Conservation (phyloP, 2,888 invertebrate genomes). For the Pycnomerus fuliginosus region DNA sequence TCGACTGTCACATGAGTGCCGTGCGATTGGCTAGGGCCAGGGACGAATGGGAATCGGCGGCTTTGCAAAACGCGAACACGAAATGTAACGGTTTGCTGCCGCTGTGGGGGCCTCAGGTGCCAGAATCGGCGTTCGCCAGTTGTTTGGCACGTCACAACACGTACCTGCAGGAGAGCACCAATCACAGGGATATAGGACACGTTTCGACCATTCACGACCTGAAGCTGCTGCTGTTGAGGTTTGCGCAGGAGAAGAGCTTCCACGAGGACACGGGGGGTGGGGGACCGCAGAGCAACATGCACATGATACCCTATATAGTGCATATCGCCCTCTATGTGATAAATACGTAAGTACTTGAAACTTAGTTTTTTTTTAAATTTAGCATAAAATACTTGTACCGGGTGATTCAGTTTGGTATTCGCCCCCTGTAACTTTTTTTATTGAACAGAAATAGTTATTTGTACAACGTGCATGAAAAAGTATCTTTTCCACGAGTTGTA, state of each 20-base stretch:
- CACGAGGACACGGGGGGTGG: slow-evolving; percentile 97
- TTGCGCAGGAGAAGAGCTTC: slow-evolving; percentile 93
- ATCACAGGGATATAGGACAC: slow-evolving; percentile 76
- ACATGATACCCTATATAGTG: slow-evolving; percentile 89
- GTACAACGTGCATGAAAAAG: too few relatives aligned
- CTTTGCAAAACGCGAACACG: slow-evolving; percentile 96
- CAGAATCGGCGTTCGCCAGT: slow-evolving; percentile 89
- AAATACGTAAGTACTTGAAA: slow-evolving; percentile 67
- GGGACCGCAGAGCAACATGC: slow-evolving; percentile 96
- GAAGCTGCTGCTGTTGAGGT: slow-evolving; percentile 83
- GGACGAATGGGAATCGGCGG: slow-evolving; percentile 98
- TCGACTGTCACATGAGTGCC: slow-evolving; percentile 97
- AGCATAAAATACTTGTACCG: too few relatives aligned
- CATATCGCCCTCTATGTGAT: slow-evolving; percentile 94
- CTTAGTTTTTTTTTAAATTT: slow-evolving; percentile 4
- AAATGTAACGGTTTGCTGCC: slow-evolving; percentile 96
- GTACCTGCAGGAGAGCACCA: slow-evolving; percentile 73
- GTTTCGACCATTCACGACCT: slow-evolving; percentile 87
- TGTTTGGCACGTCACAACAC: slow-evolving; percentile 91
- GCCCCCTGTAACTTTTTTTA: too few relatives aligned
- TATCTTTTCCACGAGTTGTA: too few relatives aligned
- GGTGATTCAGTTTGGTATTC: too few relatives aligned
- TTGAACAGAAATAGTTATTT: too few relatives aligned
- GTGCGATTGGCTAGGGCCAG: slow-evolving; percentile 68
- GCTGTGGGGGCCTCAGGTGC: slow-evolving; percentile 93